These are phyloP conservation scores for Griposia aprilina DNA, from an alignment of 2,888 invertebrate genomes.

Conservation along the genomic window DNA sequence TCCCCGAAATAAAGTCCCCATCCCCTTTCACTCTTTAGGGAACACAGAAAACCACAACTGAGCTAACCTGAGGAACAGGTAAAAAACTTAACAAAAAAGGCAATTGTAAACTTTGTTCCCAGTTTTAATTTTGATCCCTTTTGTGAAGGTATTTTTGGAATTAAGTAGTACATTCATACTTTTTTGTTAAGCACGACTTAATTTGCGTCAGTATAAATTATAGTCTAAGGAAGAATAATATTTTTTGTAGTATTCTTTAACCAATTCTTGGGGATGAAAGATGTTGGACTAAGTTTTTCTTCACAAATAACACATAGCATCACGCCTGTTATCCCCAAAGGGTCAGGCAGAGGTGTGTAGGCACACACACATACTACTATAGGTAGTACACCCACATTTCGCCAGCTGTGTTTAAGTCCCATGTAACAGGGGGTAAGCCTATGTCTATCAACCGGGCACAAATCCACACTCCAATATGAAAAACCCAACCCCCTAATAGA, in stretches of 20 bases:
- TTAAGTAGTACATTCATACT: conserved; percentile 34
- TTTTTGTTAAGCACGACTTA: conserved; percentile 45
- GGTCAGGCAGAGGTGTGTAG: neutral
- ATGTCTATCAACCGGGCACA: neutral
- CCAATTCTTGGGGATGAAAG: neutral
- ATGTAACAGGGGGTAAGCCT: neutral
- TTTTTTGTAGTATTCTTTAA: conserved; percentile 3
- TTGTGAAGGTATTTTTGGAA: conserved; percentile 46
- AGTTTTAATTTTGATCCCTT: conserved; percentile 46
- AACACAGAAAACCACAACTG: conserved; percentile 37
- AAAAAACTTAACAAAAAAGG: conserved; percentile 52
- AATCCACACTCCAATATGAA: neutral
- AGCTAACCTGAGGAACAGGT: conserved; percentile 38
- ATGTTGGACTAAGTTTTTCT: neutral
- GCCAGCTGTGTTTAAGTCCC: neutral
- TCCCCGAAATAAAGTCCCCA: conserved; percentile 19
- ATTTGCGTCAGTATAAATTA: conserved; percentile 44
- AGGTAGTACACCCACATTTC: neutral
- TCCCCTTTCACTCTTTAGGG: conserved; percentile 16
- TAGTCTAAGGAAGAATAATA: conserved; percentile 35
- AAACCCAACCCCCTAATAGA: no score
- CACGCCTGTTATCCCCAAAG: neutral
- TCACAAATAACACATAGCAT: neutral
- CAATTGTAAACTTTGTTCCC: conserved; percentile 44
- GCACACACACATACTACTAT: no score